A percentile compares a stretch with the other conserved stretches of the same genome.
phyloP scores from a whole-genome alignment of 1,140 invertebrate species.

The Elymnias hypermnestra region DNA sequence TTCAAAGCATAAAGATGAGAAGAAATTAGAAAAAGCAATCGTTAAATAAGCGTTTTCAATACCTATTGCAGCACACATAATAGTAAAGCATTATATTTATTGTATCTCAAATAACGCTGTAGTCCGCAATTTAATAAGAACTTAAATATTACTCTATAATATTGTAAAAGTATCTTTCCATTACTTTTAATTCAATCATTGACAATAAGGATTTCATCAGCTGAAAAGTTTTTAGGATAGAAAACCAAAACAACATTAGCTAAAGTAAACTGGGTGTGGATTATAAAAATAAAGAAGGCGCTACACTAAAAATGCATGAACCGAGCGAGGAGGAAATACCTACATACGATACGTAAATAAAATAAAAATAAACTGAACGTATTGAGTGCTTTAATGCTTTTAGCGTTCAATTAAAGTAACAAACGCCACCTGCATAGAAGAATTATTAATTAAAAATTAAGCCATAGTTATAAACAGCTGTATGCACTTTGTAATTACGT shows the following conservation, averaged over 20 bases:
- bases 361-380: conserved; percentile 7
- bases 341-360: conserved; percentile 2
- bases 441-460: neutral
- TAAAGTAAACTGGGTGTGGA: conserved; percentile 28
- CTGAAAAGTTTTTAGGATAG: conserved; percentile 1
- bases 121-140: too few species aligned
- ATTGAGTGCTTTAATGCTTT: conserved; percentile 6
- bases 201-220: conserved; percentile 14
- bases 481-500: too few species aligned
- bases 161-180: neutral
- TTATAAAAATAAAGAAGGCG: conserved; percentile 37
- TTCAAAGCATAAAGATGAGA: neutral
- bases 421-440: neutral
- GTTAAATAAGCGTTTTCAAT: conserved; percentile 13
- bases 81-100: too few species aligned
- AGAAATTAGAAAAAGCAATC: conserved; percentile 5
- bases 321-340: conserved; percentile 9
- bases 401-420: conserved; percentile 4
- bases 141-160: too few species aligned
- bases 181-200: conserved; percentile 3
- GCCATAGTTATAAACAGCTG: too few species aligned
- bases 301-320: conserved; percentile 16
- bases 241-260: conserved; percentile 27
- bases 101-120: too few species aligned
- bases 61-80: too few species aligned